Conservation (phyloP, 2,888 invertebrate species). For the Pristionchus japonicus region DNA sequence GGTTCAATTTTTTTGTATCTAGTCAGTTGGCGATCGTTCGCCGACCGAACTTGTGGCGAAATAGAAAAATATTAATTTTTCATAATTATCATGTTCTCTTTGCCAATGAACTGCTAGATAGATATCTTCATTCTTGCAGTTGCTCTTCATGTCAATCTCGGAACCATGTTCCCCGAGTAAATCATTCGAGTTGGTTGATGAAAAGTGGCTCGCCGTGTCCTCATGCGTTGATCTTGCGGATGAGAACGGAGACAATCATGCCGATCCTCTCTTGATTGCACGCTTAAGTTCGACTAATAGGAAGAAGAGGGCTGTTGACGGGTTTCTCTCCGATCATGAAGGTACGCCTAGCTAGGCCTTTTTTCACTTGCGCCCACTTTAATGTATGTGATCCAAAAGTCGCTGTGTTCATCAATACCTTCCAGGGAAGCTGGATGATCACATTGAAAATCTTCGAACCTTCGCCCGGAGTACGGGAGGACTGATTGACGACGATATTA, state of each 20-base stretch:
- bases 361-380: too few relatives aligned
- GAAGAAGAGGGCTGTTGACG: slow-evolving; percentile 21
- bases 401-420: too few relatives aligned
- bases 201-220: slow-evolving; percentile 46
- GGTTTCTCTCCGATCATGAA: slow-evolving; percentile 27
- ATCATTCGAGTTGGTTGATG: neutral
- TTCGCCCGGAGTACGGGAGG: slow-evolving; percentile 46
- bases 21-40: neutral
- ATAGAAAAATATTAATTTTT: neutral
- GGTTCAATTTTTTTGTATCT: too few relatives aligned
- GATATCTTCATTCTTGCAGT: neutral
- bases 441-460: slow-evolving; percentile 38
- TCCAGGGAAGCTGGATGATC: slow-evolving; percentile 30
- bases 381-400: too few relatives aligned
- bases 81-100: neutral
- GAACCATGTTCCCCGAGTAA: slow-evolving; percentile 41
- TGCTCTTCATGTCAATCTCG: slow-evolving; percentile 33
- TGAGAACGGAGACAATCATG: neutral
- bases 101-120: neutral
- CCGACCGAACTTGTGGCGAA: neutral
- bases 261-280: neutral
- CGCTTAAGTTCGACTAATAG: neutral
- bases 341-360: too few relatives aligned
- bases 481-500: slow-evolving; percentile 39
- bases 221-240: slow-evolving; percentile 41